Percentiles rank a stretch among this genome's conserved stretches.
These are phyloP conservation scores for Erebia epiphron DNA, from an alignment of 2,888 invertebrate species.

Conservation along the genomic window DNA sequence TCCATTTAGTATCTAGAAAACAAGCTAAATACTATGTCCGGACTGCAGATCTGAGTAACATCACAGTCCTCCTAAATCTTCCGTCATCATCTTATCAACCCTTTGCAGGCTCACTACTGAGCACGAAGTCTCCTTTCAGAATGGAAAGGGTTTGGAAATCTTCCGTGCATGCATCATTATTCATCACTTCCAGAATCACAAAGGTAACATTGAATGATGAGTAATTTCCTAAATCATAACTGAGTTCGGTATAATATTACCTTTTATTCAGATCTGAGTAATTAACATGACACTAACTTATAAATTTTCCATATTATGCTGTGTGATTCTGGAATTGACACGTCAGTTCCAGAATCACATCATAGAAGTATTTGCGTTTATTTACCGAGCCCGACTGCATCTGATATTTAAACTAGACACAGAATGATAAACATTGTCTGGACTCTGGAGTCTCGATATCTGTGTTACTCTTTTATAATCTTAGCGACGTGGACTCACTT, in stretches of 20 bases:
- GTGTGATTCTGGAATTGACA: not conserved
- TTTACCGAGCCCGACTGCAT: not conserved
- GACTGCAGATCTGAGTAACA: too few species aligned
- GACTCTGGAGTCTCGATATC: slow-evolving; percentile 1
- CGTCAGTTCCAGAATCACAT: not conserved
- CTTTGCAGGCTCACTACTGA: too few species aligned
- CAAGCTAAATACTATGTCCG: too few species aligned
- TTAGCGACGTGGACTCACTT: not conserved
- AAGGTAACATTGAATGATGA: not conserved
- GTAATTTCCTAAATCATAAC: too few species aligned
- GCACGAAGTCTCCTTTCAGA: too few species aligned
- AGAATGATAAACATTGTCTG: not conserved
- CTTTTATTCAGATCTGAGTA: not conserved
- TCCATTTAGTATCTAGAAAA: not conserved
- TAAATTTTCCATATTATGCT: not conserved
- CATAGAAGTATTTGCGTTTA: not conserved
- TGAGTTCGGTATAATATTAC: not conserved
- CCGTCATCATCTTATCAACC: too few species aligned
- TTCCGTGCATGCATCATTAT: not conserved
- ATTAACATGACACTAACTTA: not conserved
- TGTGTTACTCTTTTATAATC: not conserved
- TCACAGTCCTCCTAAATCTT: too few species aligned
- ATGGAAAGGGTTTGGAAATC: too few species aligned
- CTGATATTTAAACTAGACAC: not conserved
- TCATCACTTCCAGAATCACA: not conserved